Percentiles rank a stretch among this genome's conserved stretches.
phyloP scores from a whole-genome alignment of 37 sponge, comb jelly and placozoan species.

The Cliona cf. orientalis region DNA sequence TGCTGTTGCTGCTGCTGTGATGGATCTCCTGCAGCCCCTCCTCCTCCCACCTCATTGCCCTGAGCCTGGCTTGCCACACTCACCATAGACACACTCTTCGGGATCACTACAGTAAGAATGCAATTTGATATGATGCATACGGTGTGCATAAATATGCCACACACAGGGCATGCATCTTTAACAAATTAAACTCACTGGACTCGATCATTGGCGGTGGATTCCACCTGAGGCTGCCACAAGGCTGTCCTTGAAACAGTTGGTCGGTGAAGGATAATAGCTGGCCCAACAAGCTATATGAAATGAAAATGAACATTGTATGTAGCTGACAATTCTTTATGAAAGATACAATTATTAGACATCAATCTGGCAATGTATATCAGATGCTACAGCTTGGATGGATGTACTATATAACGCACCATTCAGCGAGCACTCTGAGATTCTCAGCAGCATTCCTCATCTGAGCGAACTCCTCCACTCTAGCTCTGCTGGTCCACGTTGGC shows the following conservation, averaged over 20 bases:
- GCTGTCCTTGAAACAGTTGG: slow-evolving; percentile 63
- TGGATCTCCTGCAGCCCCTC: not conserved
- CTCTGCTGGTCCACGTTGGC: slow-evolving; percentile 47
- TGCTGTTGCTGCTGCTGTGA: slow-evolving; percentile 35
- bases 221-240: slow-evolving; percentile 67
- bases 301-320: no score
- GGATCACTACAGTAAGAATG: slow-evolving; percentile 11
- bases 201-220: slow-evolving; percentile 53
- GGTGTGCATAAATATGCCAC: no score
- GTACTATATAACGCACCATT: slow-evolving; percentile 63
- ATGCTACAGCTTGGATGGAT: no score
- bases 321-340: no score
- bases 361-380: no score
- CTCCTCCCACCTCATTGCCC: not conserved
- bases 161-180: no score
- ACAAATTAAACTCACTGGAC: slow-evolving; percentile 18
- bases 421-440: slow-evolving; percentile 61
- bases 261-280: slow-evolving; percentile 75
- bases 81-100: slow-evolving; percentile 20
- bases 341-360: no score
- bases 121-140: no score
- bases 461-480: slow-evolving; percentile 56
- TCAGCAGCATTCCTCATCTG: slow-evolving; percentile 48
- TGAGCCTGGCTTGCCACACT: slow-evolving; percentile 37
- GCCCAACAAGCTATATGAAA: slow-evolving; percentile 58